Evolutionary conservation across 2,888 invertebrate species (phyloP).

Genomic region (Oxyteleia sp.): DNA sequence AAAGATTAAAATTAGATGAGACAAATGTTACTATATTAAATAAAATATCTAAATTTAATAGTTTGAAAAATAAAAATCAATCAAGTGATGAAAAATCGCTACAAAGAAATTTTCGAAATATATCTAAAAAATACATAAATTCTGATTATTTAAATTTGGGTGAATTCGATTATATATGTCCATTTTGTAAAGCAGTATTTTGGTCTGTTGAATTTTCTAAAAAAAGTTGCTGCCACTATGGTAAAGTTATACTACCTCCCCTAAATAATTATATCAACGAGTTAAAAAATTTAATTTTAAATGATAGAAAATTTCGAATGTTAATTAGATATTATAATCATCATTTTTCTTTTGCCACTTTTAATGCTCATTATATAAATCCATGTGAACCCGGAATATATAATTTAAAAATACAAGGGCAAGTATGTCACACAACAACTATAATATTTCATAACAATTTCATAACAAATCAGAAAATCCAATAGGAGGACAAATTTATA

Average conservation of each 20-base stretch:
- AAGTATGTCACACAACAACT: slow-evolving; percentile 5
- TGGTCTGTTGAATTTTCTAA: slow-evolving; percentile 5
- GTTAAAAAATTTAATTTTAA: slow-evolving; percentile 9
- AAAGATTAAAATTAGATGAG: no score
- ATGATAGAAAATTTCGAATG: slow-evolving; percentile 8
- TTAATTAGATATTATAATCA: slow-evolving; percentile 20
- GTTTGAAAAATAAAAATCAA: no score
- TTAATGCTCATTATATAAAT: slow-evolving; percentile 12
- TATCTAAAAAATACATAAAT: no score
- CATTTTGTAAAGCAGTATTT: slow-evolving; percentile 5
- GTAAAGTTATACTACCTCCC: slow-evolving; percentile 7
- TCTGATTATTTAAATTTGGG: no score
- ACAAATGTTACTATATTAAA: no score
- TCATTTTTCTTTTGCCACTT: slow-evolving; percentile 19
- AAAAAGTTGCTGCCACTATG: slow-evolving; percentile 13
- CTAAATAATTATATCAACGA: background rate
- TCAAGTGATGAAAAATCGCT: no score
- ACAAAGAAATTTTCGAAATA: no score
- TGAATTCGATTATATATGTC: background rate
- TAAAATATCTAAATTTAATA: no score
- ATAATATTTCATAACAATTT: no score
- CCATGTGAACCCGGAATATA: slow-evolving; percentile 1
- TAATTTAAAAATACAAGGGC: no score
- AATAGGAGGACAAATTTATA: no score
- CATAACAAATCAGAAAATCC: background rate